phyloP scores from a whole-genome alignment of 2,888 invertebrate genomes.

The Antitype chi region DNA sequence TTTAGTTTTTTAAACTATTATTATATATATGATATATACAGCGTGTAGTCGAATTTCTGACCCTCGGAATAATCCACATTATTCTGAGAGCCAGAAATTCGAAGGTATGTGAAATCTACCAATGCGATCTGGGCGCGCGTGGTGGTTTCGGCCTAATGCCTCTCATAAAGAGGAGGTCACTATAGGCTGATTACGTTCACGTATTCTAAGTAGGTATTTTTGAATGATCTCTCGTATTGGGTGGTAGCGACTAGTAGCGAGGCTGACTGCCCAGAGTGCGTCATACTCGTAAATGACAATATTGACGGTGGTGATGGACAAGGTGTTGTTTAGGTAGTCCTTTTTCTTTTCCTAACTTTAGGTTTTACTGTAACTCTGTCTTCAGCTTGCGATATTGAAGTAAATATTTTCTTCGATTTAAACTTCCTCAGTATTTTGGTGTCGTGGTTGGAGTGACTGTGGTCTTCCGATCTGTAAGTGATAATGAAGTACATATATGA shows the following conservation, averaged over 20 bases:
- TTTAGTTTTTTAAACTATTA: too few species aligned
- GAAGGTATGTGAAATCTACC: background rate
- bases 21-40: too few species aligned
- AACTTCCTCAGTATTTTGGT: constrained; percentile 73
- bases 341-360: constrained; percentile 19
- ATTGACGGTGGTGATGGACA: background rate
- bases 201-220: background rate
- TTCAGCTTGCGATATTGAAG: constrained; percentile 53
- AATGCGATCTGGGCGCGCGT: background rate
- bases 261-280: too few species aligned
- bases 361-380: constrained; percentile 32
- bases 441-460: constrained; percentile 75
- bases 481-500: background rate
- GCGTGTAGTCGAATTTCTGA: too few species aligned
- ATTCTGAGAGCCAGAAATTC: background rate
- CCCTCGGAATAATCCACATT: background rate
- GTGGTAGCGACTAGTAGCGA: background rate
- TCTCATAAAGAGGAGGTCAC: background rate
- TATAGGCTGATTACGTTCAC: background rate
- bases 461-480: constrained; percentile 74
- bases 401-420: constrained; percentile 62
- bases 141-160: too few species aligned
- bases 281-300: background rate
- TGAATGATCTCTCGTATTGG: background rate
- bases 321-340: background rate